Conservation (phyloP, 2,797 vertebrate genomes). For the Ceryle rudis region DNA sequence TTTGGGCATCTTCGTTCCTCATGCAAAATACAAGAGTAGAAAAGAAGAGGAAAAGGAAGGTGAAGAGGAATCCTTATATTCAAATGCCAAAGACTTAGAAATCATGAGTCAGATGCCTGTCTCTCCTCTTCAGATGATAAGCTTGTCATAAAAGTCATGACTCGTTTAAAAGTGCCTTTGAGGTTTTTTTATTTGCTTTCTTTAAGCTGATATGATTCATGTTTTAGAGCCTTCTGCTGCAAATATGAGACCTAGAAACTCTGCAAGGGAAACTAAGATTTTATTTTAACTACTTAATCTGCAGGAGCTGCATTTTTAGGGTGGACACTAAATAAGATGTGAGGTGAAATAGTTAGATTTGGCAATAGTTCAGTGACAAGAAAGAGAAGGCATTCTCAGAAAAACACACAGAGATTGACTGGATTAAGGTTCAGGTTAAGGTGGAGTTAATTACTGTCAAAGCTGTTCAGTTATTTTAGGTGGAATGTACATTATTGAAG, state of each 20-base stretch:
- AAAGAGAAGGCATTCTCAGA: neutral
- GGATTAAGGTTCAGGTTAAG: neutral
- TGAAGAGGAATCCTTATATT: neutral
- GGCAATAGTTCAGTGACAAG: neutral
- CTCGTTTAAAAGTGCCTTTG: neutral
- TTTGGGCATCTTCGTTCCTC: slow-evolving; percentile 82
- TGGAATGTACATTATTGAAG: neutral
- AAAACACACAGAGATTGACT: neutral
- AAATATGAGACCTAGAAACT: neutral
- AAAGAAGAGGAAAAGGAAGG: neutral
- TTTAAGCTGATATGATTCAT: neutral
- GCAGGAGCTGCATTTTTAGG: neutral
- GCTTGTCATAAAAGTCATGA: neutral
- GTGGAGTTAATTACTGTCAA: neutral
- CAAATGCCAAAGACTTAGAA: neutral
- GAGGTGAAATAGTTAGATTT: neutral
- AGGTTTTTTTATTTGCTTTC: neutral
- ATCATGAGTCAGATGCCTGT: neutral
- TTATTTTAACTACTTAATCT: neutral
- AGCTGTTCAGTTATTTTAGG: neutral
- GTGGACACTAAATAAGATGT: neutral
- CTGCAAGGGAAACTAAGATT: neutral
- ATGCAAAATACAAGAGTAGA: slow-evolving; percentile 47
- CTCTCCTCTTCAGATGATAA: neutral
- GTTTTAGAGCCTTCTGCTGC: neutral